A percentile compares a stretch with the other conserved stretches of the same genome.
Conservation (phyloP, 2,888 invertebrate species). For the Brenthis hecate region DNA sequence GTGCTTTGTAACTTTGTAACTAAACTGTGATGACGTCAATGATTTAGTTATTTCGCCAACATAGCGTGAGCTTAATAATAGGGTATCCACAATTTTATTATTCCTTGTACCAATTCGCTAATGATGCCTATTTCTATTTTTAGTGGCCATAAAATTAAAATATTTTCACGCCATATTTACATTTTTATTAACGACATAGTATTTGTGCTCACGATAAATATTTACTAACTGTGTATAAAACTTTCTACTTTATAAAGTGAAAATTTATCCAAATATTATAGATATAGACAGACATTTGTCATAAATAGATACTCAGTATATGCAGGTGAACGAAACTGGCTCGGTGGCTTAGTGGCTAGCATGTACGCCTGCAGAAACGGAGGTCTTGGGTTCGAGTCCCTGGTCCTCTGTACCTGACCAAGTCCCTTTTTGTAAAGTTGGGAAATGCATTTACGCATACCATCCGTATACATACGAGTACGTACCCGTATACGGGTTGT, state of each 20-base stretch:
- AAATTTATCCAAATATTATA: neutral
- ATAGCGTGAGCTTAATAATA: conserved; percentile 48
- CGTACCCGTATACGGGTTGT: no score
- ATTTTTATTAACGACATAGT: neutral
- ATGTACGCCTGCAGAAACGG: no score
- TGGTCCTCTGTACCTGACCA: no score
- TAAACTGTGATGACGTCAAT: conserved; percentile 61
- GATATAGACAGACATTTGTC: no score
- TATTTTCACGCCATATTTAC: neutral
- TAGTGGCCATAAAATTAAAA: conserved; percentile 21
- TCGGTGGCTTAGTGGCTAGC: no score
- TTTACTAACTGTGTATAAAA: neutral
- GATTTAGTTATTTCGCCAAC: conserved; percentile 54
- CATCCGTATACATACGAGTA: no score
- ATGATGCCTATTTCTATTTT: conserved; percentile 9
- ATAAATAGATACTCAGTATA: no score
- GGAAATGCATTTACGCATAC: no score
- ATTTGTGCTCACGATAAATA: neutral
- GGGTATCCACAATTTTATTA: conserved; percentile 24
- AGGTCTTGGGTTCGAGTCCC: no score
- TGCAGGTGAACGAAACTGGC: no score
- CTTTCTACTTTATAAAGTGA: neutral
- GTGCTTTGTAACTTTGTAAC: conserved; percentile 28
- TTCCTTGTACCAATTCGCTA: conserved; percentile 17
- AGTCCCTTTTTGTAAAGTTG: no score